Base-by-base conservation (phyloP, 2,888 invertebrate species). In the Leucozona laternaria region DNA sequence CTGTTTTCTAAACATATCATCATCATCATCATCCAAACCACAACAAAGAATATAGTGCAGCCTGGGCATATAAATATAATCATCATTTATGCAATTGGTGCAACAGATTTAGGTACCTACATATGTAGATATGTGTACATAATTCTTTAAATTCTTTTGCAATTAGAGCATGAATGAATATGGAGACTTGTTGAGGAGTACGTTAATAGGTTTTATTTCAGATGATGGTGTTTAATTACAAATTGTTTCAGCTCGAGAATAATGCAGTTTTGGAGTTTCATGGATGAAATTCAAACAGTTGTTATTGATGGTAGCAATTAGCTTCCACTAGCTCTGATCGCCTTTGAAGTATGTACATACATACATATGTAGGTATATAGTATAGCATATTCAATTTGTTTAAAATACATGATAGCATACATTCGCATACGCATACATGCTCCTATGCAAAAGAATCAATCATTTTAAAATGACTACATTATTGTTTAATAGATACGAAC, bases 141-240 rank as follows among this genome's bases (percentile, higher is more conserved):
- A 58, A 73, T 82, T 78, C 68, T 78, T 78, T 50, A 45, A 53
- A 82, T 78, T 82, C 82, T 78, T 66, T 13, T 55, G 71, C 60
- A 82, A 82, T 78, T 82, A 68, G 82, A 43, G 72, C 78, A 82
- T 82, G 66, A 78, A 81, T 78, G 66, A 77, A 78, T 58, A 58
- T 62, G 72, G 43, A 62, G 34, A 13, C 71, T 45, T 40, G 45
- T 1, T n/a, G 53, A 8, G n/a, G 11, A 58, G 45, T n/a, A 43
- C 2, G 20, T 77, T 31, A 58, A 72, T 72, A 53, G 50, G 58
- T 72, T 64, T 64, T 15, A 34, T 34, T 77, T 72, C 50, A 64
- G 43, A 45, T 58, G 58, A 50, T 58, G 68, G 53, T 37, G 53
- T 50, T 50, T 53, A 45, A 77, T 22, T 43, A 45, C 13, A 37